These are phyloP conservation scores for Turritopsis rubra DNA, from an alignment of 30 jellyfish, hydroid and myxozoan genomes.

Conservation along the genomic window DNA sequence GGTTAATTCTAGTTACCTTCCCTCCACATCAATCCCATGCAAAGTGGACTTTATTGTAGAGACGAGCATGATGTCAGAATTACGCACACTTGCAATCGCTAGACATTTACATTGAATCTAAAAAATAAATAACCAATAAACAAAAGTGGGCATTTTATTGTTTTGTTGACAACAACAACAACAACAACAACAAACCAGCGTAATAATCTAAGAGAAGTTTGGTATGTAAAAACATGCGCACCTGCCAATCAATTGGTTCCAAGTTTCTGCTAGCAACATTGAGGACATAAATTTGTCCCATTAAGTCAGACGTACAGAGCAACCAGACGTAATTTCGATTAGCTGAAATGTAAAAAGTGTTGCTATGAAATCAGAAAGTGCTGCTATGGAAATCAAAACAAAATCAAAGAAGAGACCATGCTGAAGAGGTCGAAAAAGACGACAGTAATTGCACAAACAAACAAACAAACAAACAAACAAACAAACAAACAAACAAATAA, in stretches of 20 bases:
- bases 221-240: slow-evolving; percentile 18
- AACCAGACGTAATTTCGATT: slow-evolving; percentile 78
- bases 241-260: slow-evolving; percentile 49
- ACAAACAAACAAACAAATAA: no score
- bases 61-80: slow-evolving; percentile 54
- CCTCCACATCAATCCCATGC: slow-evolving; percentile 60
- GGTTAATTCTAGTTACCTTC: slow-evolving; percentile 30
- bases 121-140: background rate
- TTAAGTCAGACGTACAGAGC: slow-evolving; percentile 58
- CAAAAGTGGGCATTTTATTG: no score
- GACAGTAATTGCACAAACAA: background rate
- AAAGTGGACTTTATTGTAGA: slow-evolving; percentile 63
- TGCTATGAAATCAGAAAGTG: background rate
- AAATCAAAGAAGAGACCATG: no score
- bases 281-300: slow-evolving; percentile 55
- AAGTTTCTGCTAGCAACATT: slow-evolving; percentile 50
- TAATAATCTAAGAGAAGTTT: no score
- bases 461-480: background rate
- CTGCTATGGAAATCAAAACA: no score
- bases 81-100: slow-evolving; percentile 49
- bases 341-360: slow-evolving; percentile 29
- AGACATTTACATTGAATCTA: slow-evolving; percentile 64
- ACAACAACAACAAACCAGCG: no score
- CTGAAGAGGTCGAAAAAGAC: no score
- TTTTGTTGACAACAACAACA: no score